Evolutionary conservation across 2,113 vertebrate genomes (phyloP), one percentile per base, ranked within the genome.

Genomic region (Pseudorectes ferrugineus): DNA sequence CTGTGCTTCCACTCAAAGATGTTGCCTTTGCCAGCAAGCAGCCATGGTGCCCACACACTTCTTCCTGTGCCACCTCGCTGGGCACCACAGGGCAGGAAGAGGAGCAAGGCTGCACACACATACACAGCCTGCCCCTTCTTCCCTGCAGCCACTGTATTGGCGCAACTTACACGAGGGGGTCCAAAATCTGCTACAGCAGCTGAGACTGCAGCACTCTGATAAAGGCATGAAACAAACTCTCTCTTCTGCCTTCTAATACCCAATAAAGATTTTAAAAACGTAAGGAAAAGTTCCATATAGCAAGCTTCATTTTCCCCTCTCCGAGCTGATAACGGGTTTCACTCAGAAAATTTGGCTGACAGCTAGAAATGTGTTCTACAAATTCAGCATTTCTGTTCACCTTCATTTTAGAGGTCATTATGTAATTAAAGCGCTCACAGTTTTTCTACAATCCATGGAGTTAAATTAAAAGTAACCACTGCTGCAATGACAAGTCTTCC

Each of bases 121-220:
- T 0, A 8, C 0, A 10, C 16, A 48, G 38, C 42, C 33, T 66
- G 16, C 36, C 28, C 42, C 57, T 46, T 77, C 15, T 46, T 77
- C 15, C 68, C 76, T 78, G 48, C 63, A 81, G 51, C 51, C 4
- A 2, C 8, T 67, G 22, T 1, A 48, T 0, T 14, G 25, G 48
- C 52, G 72, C 12, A 4, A 11, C 40, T 29, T 8, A 42, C 20
- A 43, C 0, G 0, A n/a, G 35, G 5, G 11, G 29, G 21, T 38
- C 19, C 66, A 61, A 68, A 29, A 89, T 24, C 74, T 72, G 36
- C 70, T 52, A 24, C 0, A 23, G 63, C 31, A 75, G 67, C 62
- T 71, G 43, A 71, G 28, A 22, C 52, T 63, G 40, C 31, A 65
- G 40, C 24, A 45, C 46, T 21, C 42, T 5, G 1, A 76, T 29